These are phyloP conservation scores for Ictidomys tridecemlineatus DNA, from an alignment of 2,113 vertebrate species.

Conservation along the genomic window DNA sequence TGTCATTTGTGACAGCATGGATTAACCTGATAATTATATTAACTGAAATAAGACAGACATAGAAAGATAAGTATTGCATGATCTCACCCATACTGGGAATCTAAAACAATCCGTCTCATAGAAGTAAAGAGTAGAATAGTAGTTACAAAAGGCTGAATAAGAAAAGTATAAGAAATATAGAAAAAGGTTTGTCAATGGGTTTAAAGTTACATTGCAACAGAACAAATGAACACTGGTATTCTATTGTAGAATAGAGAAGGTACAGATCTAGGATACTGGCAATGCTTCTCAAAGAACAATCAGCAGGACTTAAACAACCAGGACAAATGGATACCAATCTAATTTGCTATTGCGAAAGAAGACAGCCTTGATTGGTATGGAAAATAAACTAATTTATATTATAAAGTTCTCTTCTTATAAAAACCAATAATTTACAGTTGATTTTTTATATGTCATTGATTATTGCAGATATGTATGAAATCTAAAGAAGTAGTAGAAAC, in stretches of 20 bases:
- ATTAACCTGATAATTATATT: too few species aligned
- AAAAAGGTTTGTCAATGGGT: too few species aligned
- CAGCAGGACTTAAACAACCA: background rate
- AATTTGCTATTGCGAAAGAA: background rate
- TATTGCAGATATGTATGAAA: background rate
- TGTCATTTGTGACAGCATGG: too few species aligned
- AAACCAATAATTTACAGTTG: background rate
- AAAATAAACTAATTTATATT: background rate
- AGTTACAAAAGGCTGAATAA: too few species aligned
- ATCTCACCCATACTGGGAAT: background rate
- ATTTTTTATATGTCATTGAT: background rate
- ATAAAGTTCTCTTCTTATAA: background rate
- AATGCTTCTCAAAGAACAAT: background rate
- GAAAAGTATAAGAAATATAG: background rate
- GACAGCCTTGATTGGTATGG: background rate
- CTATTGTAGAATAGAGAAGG: background rate
- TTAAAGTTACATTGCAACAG: background rate
- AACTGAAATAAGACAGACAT: background rate
- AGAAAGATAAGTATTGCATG: background rate
- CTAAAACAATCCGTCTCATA: too few species aligned
- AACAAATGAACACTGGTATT: background rate
- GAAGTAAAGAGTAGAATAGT: background rate
- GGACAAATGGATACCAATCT: background rate
- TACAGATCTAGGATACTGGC: background rate
- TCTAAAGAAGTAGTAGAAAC: background rate